Evolutionary conservation across 2,113 vertebrate genomes (phyloP).

Genomic region (Nycticebus coucang): DNA sequence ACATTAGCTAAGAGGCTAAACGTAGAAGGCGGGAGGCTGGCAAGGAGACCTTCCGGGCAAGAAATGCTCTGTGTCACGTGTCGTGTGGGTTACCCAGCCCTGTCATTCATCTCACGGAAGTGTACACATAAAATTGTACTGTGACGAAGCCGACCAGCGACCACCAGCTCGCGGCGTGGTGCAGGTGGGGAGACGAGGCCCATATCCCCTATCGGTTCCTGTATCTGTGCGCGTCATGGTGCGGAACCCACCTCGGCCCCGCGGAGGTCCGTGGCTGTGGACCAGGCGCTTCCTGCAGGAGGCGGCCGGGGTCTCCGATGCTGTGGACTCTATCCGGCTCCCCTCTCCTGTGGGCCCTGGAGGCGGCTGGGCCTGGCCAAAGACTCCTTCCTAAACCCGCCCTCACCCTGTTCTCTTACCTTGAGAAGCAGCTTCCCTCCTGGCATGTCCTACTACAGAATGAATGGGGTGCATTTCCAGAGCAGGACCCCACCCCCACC

Average conservation of each 20-base stretch:
- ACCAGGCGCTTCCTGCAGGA: background rate
- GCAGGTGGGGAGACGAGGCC: background rate
- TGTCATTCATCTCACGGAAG: too few species aligned
- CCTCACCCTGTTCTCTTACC: background rate
- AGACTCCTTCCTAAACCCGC: background rate
- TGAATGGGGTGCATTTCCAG: background rate
- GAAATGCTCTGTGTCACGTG: background rate
- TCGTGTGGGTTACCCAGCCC: too few species aligned
- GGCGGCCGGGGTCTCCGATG: background rate
- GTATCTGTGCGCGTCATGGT: accelerated
- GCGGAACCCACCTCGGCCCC: accelerated
- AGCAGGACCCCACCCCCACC: background rate
- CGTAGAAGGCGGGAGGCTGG: too few species aligned
- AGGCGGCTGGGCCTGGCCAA: too few species aligned
- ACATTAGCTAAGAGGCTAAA: background rate
- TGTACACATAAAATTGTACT: background rate
- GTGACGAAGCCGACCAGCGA: background rate
- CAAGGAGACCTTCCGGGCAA: too few species aligned
- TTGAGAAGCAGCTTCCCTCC: background rate
- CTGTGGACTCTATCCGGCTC: background rate
- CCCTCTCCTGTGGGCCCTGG: background rate
- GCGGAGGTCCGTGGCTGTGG: background rate
- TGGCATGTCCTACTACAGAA: background rate
- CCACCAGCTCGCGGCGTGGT: too few species aligned
- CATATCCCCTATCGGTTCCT: background rate